These are phyloP conservation scores for Arenicola marina DNA, from an alignment of 2,888 invertebrate species.

Conservation along the genomic window DNA sequence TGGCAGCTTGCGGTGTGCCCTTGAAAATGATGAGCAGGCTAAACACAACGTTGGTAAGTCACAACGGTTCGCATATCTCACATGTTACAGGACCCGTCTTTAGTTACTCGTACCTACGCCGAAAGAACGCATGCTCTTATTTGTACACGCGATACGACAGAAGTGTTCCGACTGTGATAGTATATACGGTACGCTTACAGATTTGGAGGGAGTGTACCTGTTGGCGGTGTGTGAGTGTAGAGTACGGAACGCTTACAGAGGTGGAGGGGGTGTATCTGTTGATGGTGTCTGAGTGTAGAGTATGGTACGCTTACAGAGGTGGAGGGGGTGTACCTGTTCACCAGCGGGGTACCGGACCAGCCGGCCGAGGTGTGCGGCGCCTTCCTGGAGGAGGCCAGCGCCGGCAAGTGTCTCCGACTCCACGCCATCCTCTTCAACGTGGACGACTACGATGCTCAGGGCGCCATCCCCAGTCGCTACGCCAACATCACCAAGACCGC, in stretches of 20 bases:
- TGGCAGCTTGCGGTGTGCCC: constrained; percentile 51
- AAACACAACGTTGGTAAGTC: constrained; percentile 45
- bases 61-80: not conserved
- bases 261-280: no score
- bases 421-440: constrained; percentile 61
- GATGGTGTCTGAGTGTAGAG: no score
- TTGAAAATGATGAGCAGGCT: constrained; percentile 59
- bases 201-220: no score
- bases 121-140: no score
- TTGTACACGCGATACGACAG: no score
- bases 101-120: no score
- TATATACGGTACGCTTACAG: no score
- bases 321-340: constrained; percentile 61
- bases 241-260: no score
- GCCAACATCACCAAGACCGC: constrained; percentile 61
- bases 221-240: no score
- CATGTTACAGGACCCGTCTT: not conserved
- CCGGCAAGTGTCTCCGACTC: constrained; percentile 41
- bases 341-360: constrained; percentile 61
- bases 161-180: no score
- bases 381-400: constrained; percentile 53
- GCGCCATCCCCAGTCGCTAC: constrained; percentile 60
- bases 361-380: constrained; percentile 46
- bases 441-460: constrained; percentile 58
- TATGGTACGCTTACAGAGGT: constrained; percentile 49